Percentiles rank a stretch among this genome's conserved stretches.
Evolutionary conservation across 2,888 invertebrate genomes (phyloP).

Genomic region (Bedellia somnulentella): DNA sequence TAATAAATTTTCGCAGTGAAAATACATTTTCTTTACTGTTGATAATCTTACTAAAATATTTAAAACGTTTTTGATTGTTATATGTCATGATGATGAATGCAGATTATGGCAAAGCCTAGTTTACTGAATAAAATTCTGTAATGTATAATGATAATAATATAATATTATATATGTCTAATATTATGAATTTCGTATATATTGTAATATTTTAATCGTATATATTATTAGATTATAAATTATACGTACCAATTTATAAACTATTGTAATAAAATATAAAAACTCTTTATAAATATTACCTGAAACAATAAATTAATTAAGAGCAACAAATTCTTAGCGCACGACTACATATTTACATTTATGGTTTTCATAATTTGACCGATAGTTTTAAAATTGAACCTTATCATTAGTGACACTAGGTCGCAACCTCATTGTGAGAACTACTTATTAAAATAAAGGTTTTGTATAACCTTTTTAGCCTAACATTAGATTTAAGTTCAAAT

Average conservation of each 20-base stretch:
- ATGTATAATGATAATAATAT: no score
- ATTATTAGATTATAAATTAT: neutral
- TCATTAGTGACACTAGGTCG: slow-evolving; percentile 1
- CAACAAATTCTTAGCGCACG: slow-evolving; percentile 9
- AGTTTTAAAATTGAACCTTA: slow-evolving; percentile 17
- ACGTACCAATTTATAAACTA: neutral
- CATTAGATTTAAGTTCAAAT: neutral
- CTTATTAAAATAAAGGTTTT: slow-evolving; percentile 4
- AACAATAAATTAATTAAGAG: neutral
- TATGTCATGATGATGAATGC: no score
- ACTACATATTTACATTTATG: slow-evolving; percentile 39
- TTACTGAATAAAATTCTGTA: no score
- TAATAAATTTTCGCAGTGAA: no score
- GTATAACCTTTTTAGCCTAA: neutral
- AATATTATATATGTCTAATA: no score
- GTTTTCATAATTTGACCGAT: slow-evolving; percentile 39
- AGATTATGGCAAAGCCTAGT: no score
- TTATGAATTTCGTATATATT: slow-evolving; percentile 9
- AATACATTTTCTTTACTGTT: no score
- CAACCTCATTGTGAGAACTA: slow-evolving; percentile 12
- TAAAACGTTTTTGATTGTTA: no score
- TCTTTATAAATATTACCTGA: neutral
- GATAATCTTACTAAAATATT: no score
- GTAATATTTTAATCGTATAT: neutral
- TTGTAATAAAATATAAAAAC: neutral